Base-by-base conservation (phyloP, 1,140 invertebrate genomes). In the Aphis gossypii region DNA sequence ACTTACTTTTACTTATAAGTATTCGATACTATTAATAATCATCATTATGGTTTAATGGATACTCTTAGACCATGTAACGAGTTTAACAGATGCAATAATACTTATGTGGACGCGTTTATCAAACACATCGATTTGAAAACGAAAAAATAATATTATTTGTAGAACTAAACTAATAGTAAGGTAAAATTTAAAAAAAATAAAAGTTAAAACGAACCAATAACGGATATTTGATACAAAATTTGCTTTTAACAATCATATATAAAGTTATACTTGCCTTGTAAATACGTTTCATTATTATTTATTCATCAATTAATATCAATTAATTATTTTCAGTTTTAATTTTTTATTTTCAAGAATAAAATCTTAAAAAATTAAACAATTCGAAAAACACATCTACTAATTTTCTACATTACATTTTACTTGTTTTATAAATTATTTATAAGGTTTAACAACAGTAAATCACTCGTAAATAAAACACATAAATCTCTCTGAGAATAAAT, bases 401-500 rank as follows among this genome's bases (percentile, higher is more conserved):
- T 76, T 76, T n/a, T 76, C 60, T 76, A 76, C 30, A 76, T 76
- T 76, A 76, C 35, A 46, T 51, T 87, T 87, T 23, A 48, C 86
- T 51, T 35, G 46, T 89, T 54, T 35, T 38, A 51, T 89, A 89
- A 89, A 54, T 89, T 89, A 89, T 54, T 35, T 20, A 87, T 87
- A 48, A 38, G 48, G n/a, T 89, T 89, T 54, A 9, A 23, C 21
- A 9, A 54, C 9, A 38, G n/a, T 89, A 89, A 89, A 89, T 54
- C 87, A 48, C 18, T 88, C 44, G 44, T 44, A 30, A 44, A 11
- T 35, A 89, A 54, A 54, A 51, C 87, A 23, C n/a, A 89, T 89
- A 89, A 89, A 89, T 89, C 46, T 51, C 21, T 89, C 23, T 35
- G 21, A 89, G 87, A 89, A 89, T 89, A 89, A 89, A 89, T 54